Evolutionary conservation across 2,888 invertebrate genomes (phyloP), one percentile per base, ranked within the genome.

Genomic region (Entomobrya multifasciata): DNA sequence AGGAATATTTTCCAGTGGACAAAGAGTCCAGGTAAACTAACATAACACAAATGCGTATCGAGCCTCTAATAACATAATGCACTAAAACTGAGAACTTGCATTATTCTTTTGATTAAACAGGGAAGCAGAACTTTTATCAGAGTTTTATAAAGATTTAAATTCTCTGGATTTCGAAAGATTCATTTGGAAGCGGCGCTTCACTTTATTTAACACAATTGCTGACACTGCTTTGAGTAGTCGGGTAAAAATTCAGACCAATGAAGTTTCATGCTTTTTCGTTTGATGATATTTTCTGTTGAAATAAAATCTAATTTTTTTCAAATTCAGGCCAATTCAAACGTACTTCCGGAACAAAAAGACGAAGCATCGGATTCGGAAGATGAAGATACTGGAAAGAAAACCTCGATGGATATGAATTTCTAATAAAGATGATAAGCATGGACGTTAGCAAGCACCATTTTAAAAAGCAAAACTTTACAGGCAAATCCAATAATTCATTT

Each of bases 131-230:
- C 62, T 89, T 8, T 15, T 90, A n/a, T 72, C 86, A 4, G 87
- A 90, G 11, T 88, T 89, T 85, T 86, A 88, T 78, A 90, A 90
- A 41, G 87, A 89, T 25, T 20, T 90, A 49, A 70, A 88, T 44
- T 86, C 90, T 0, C 30, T 90, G 11, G 90, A 90, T 44, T 90
- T 89, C 76, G 87, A 90, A 47, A 60, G 88, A 20, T 90, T 89
- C 17, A 44, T 90, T 20, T 90, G 88, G 89, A 87, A 70, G 17
- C 62, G 90, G 11, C 86, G 90, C n/a, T 67, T 81, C 41, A 81
- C 83, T 0, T n/a, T 87, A 4, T 87, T 77, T 20, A 87, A 87
- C 47, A 87, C 70, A 77, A 52, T 87, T 6, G 8, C 67, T 10
- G 86, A 87, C 25, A 30, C 67, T 6, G 86, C 81, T 15, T 52